Base-by-base conservation (phyloP, 1,140 invertebrate species). In the Vanessa tameamea region DNA sequence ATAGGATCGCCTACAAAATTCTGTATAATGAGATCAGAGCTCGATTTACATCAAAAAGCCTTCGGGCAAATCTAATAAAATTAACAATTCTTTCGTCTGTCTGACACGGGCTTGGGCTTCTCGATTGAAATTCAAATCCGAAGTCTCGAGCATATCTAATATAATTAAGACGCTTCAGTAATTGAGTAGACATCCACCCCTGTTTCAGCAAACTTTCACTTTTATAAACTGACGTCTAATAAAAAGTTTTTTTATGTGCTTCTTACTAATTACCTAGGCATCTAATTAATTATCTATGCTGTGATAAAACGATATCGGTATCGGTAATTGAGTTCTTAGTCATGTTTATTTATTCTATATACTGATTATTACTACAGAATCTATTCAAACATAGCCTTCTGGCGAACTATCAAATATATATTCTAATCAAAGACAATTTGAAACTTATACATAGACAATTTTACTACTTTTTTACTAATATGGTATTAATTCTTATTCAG, bases 91-190 rank as follows among this genome's bases (percentile, higher is more conserved):
- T 87, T 90, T 87, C 81, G 73, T 80, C 78, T 77, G 75, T 80
- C 80, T 82, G 84, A 84, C 83, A 77, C 72, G 73, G 82, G 81
- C 84, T 84, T 84, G 82, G 79, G 79, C 77, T 78, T 78, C 78
- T 66, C 83, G 83, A 92, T 92, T 92, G 89, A 91, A 92, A 91
- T 92, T 91, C 88, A 91, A 91, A 91, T 91, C 79, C 84, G 76
- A 83, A 80, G 84, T 85, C 83, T 87, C 81, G 57, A 82, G 84
- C 86, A 87, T 87, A 87, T 87, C 85, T 90, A 90, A 92, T 91
- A 88, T 86, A 92, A 92, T 92, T 92, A 91, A 89, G 84, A 82
- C 81, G 83, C 80, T 82, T 67, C 79, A 76, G 87, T 92, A 92
- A 92, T 90, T 87, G 88, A 92, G 90, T 87, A 89, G 88, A 87